Conservation (phyloP, 2,113 vertebrate genomes). For the Tetrao urogallus region DNA sequence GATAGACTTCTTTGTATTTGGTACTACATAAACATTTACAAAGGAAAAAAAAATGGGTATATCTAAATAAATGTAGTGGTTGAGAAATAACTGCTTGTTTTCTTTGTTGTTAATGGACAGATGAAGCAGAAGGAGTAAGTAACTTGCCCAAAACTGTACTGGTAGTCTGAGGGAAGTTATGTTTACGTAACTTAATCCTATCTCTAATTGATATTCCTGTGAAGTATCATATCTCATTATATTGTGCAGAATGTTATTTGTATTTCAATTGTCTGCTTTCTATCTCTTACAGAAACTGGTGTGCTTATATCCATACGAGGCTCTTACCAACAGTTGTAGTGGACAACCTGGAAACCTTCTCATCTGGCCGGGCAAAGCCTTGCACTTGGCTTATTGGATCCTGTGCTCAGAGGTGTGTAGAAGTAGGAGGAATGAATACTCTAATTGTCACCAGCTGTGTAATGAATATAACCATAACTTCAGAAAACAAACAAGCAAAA, state of each 20-base stretch:
- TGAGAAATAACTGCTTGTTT: not conserved
- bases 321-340: slow-evolving; percentile 75
- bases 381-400: slow-evolving; percentile 72
- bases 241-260: not conserved
- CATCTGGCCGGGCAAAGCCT: slow-evolving; percentile 50
- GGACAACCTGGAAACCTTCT: slow-evolving; percentile 73
- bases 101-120: not conserved
- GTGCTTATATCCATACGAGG: slow-evolving; percentile 82
- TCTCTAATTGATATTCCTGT: not conserved
- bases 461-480: not conserved
- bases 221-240: not conserved
- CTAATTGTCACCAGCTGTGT: not conserved
- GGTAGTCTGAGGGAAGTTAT: not conserved
- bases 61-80: not conserved
- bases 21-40: not conserved
- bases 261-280: not conserved
- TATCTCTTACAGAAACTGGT: slow-evolving; percentile 81
- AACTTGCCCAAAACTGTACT: not conserved
- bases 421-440: not conserved
- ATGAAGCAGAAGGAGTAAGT: not conserved
- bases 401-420: slow-evolving; percentile 77
- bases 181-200: not conserved
- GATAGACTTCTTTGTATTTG: not conserved
- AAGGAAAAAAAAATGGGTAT: not conserved
- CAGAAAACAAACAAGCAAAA: not conserved